Evolutionary conservation across 2,113 vertebrate genomes (phyloP).

Genomic region (Xenopus borealis): DNA sequence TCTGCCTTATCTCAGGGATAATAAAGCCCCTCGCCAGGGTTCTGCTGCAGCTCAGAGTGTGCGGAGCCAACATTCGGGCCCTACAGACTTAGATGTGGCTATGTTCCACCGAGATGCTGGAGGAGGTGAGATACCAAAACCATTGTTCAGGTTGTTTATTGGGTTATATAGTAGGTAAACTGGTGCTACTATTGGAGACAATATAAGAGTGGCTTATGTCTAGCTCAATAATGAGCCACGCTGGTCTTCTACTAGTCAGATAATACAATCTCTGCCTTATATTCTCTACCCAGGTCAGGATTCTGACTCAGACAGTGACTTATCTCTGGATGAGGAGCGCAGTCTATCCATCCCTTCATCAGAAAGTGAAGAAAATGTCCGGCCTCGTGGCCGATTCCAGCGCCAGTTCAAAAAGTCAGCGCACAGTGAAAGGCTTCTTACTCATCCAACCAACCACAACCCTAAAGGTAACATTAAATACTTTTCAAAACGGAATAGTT

Average conservation of each 20-base stretch:
- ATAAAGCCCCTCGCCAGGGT: slow-evolving; percentile 79
- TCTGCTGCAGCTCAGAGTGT: slow-evolving; percentile 80
- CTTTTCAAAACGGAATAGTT: too few species aligned
- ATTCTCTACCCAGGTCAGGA: slow-evolving; percentile 74
- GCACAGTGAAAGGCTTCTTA: slow-evolving; percentile 88
- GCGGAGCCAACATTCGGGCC: slow-evolving; percentile 75
- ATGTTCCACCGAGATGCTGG: slow-evolving; percentile 93
- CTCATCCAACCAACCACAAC: slow-evolving; percentile 74
- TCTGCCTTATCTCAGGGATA: slow-evolving; percentile 74
- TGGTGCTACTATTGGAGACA: too few species aligned
- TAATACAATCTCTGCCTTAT: not conserved
- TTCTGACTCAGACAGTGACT: slow-evolving; percentile 91
- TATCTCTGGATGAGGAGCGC: slow-evolving; percentile 91
- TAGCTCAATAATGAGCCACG: too few species aligned
- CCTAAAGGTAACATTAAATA: slow-evolving; percentile 78
- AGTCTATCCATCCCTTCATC: slow-evolving; percentile 95
- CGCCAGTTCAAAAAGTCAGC: slow-evolving; percentile 84
- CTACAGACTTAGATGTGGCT: slow-evolving; percentile 92
- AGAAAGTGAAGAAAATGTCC: slow-evolving; percentile 91
- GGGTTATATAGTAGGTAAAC: too few species aligned
- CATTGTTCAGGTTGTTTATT: too few species aligned
- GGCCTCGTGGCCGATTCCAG: slow-evolving; percentile 86
- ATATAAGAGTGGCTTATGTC: too few species aligned
- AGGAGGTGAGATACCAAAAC: slow-evolving; percentile 67
- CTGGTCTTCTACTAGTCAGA: too few species aligned